Conservation (phyloP, 2,113 vertebrate genomes). For the Pluvianellus socialis region DNA sequence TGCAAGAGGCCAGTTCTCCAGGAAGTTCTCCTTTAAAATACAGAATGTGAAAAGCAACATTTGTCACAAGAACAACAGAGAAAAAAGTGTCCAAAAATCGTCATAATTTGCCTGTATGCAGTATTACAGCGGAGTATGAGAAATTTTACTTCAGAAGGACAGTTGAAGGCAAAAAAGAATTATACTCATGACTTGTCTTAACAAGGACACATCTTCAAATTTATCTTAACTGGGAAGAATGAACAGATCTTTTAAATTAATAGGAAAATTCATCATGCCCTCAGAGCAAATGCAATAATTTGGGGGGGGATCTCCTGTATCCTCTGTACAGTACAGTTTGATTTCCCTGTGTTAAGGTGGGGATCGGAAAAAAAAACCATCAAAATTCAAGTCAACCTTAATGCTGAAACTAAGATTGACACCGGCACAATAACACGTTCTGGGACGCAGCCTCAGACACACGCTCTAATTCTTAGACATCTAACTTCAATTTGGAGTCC, state of each 20-base stretch:
- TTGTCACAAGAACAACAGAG: not conserved
- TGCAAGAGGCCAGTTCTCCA: not conserved
- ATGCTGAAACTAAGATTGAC: not conserved
- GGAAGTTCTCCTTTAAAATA: not conserved
- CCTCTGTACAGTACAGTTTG: not conserved
- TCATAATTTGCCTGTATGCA: accelerated
- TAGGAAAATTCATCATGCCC: not conserved
- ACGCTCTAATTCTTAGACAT: not conserved
- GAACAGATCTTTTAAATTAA: not conserved
- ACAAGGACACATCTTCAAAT: constrained; percentile 1
- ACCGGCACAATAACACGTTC: not conserved
- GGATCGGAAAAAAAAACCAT: not conserved
- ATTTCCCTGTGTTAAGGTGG: not conserved
- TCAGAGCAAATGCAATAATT: not conserved
- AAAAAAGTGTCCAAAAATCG: not conserved
- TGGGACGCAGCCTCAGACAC: not conserved
- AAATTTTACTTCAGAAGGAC: not conserved
- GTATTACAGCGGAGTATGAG: not conserved
- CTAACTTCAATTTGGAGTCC: not conserved
- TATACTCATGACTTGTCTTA: not conserved
- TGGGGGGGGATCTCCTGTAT: not conserved
- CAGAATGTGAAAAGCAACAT: not conserved
- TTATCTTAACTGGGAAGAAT: not conserved
- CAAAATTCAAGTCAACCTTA: not conserved
- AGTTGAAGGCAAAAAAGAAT: not conserved